Evolutionary conservation across 2,113 vertebrate genomes (phyloP).

Genomic region (Ophthalmolycus amberensis): DNA sequence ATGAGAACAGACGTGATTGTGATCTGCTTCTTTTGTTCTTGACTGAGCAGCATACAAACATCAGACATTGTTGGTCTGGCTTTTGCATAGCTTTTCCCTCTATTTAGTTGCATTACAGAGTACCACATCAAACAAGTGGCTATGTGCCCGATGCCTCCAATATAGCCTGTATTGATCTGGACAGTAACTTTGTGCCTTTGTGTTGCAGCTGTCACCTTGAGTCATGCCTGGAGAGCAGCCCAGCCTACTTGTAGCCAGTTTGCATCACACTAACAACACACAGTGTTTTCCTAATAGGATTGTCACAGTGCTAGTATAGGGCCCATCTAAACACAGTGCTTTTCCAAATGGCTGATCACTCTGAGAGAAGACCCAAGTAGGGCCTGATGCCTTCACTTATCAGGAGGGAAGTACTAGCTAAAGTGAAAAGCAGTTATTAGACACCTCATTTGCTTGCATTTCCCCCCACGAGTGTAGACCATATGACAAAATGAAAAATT

Average conservation of each 20-base stretch:
- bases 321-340: constrained; percentile 71
- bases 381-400: constrained; percentile 54
- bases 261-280: constrained; percentile 77
- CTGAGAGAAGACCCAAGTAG: constrained; percentile 55
- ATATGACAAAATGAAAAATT: constrained; percentile 69
- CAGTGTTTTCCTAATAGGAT: constrained; percentile 81
- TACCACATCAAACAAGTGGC: constrained; percentile 67
- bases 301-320: constrained; percentile 74
- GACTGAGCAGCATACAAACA: constrained; percentile 30
- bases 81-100: constrained; percentile 26
- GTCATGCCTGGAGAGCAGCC: constrained; percentile 78
- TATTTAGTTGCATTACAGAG: constrained; percentile 61
- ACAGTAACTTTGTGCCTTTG: constrained; percentile 71
- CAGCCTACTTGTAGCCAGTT: constrained; percentile 80
- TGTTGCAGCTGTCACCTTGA: constrained; percentile 80
- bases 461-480: constrained; percentile 28
- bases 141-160: constrained; percentile 46
- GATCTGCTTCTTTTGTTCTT: constrained; percentile 56
- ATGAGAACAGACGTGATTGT: constrained; percentile 47
- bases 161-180: constrained; percentile 73
- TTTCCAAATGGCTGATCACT: constrained; percentile 76
- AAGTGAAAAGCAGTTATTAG: constrained; percentile 53
- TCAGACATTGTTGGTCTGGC: neutral
- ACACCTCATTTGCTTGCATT: constrained; percentile 51
- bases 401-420: constrained; percentile 37